Evolutionary conservation across 30 jellyfish, hydroid and myxozoan genomes (phyloP).

Genomic region (Aurelia coerulea): DNA sequence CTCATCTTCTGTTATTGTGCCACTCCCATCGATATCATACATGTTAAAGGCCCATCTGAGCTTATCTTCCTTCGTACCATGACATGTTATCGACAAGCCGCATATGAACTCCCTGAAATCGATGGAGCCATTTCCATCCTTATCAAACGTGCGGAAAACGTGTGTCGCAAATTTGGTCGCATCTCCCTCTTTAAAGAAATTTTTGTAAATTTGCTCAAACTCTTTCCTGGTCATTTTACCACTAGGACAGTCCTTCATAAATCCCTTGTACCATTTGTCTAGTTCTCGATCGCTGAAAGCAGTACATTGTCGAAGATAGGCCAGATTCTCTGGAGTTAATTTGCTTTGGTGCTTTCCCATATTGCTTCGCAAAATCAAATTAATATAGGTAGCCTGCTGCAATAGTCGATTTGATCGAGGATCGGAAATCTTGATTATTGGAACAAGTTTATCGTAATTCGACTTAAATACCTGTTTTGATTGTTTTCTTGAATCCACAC

Average conservation of each 20-base stretch:
- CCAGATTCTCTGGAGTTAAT: slow-evolving; percentile 91
- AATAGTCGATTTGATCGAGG: not conserved
- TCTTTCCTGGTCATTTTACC: slow-evolving; percentile 97
- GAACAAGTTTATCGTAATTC: not conserved
- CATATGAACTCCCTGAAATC: slow-evolving; percentile 98
- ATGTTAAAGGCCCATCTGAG: slow-evolving; percentile 99
- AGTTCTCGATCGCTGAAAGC: slow-evolving; percentile 97
- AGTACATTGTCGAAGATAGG: slow-evolving; percentile 97
- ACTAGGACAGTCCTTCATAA: slow-evolving; percentile 98
- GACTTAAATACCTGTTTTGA: slow-evolving; percentile 1
- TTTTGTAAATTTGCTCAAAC: slow-evolving; percentile 96
- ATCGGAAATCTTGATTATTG: not conserved
- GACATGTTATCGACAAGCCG: slow-evolving; percentile 98
- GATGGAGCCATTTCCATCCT: slow-evolving; percentile 96
- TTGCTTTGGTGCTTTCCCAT: slow-evolving; percentile 99
- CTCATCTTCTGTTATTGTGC: slow-evolving; percentile 96
- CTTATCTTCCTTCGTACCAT: slow-evolving; percentile 99
- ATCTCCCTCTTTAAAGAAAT: slow-evolving; percentile 98
- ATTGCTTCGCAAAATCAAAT: not conserved
- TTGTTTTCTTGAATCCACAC: not conserved
- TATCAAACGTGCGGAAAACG: slow-evolving; percentile 98
- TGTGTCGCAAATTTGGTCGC: slow-evolving; percentile 98
- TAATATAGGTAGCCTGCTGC: not conserved
- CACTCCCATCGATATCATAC: slow-evolving; percentile 99
- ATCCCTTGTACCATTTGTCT: slow-evolving; percentile 98